These are phyloP conservation scores for Sebastolobus alascanus DNA, from an alignment of 2,797 vertebrate genomes.

Conservation along the genomic window DNA sequence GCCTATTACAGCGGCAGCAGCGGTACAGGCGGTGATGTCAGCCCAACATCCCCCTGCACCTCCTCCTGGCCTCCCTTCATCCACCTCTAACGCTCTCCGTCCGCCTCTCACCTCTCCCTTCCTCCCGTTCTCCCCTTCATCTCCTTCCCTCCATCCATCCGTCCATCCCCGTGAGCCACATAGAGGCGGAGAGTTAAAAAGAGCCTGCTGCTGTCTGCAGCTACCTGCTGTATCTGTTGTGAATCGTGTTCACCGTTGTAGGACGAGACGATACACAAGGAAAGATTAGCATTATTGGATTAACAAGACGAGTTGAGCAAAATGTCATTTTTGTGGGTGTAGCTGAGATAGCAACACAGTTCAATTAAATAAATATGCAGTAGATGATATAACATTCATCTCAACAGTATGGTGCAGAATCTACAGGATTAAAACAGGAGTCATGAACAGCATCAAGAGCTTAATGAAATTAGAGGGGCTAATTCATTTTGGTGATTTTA, in stretches of 20 bases:
- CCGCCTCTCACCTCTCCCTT: slow-evolving; percentile 41
- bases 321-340: background rate
- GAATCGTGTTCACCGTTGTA: slow-evolving; percentile 14
- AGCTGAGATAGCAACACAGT: background rate
- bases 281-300: slow-evolving; percentile 9
- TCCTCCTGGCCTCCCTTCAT: slow-evolving; percentile 41
- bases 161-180: slow-evolving; percentile 27
- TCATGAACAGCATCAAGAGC: background rate
- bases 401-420: background rate
- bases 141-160: slow-evolving; percentile 29
- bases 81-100: slow-evolving; percentile 47
- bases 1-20: slow-evolving; percentile 64
- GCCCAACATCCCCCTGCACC: slow-evolving; percentile 29
- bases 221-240: slow-evolving; percentile 18
- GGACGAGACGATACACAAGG: background rate
- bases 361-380: background rate
- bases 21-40: slow-evolving; percentile 56
- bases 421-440: background rate
- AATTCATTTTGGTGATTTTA: background rate
- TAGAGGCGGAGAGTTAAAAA: slow-evolving; percentile 19
- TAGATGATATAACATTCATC: background rate
- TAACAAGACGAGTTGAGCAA: background rate
- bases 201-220: slow-evolving; percentile 16
- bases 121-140: slow-evolving; percentile 28
- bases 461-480: background rate